Conservation (phyloP, 2,113 vertebrate species). For the Ophthalmolycus amberensis region DNA sequence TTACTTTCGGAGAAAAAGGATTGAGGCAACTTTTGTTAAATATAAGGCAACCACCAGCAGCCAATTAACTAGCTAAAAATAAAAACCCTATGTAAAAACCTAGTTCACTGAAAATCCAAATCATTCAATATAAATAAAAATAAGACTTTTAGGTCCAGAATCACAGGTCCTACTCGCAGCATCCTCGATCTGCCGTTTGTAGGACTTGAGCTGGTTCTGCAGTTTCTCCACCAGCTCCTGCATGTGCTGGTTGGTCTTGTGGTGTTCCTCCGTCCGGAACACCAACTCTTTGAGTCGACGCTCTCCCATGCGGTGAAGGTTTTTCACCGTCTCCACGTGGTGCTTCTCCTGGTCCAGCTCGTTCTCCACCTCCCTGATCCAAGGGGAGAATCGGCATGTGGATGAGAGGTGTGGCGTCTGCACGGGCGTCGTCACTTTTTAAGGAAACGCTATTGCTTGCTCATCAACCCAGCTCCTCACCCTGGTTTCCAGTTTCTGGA, state of each 20-base stretch:
- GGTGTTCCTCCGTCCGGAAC: conserved; percentile 83
- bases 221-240: conserved; percentile 83
- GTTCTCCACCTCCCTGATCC: conserved; percentile 81
- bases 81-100: too few relatives aligned
- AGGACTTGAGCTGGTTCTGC: conserved; percentile 82
- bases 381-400: neutral
- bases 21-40: neutral
- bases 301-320: conserved; percentile 74
- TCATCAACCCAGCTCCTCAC: conserved; percentile 57
- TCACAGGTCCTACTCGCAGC: conserved; percentile 41
- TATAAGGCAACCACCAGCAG: neutral
- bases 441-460: too few relatives aligned
- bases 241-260: conserved; percentile 81
- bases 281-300: conserved; percentile 77
- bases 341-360: conserved; percentile 80
- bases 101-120: neutral
- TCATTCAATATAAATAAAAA: neutral
- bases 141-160: neutral
- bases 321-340: conserved; percentile 74
- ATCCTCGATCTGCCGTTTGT: conserved; percentile 81
- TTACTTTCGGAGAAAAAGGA: neutral
- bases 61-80: too few relatives aligned
- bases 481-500: conserved; percentile 82
- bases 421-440: neutral
- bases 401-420: neutral